These are phyloP conservation scores for Drosophila triauraria DNA, from an alignment of 1,140 invertebrate species.

Conservation along the genomic window DNA sequence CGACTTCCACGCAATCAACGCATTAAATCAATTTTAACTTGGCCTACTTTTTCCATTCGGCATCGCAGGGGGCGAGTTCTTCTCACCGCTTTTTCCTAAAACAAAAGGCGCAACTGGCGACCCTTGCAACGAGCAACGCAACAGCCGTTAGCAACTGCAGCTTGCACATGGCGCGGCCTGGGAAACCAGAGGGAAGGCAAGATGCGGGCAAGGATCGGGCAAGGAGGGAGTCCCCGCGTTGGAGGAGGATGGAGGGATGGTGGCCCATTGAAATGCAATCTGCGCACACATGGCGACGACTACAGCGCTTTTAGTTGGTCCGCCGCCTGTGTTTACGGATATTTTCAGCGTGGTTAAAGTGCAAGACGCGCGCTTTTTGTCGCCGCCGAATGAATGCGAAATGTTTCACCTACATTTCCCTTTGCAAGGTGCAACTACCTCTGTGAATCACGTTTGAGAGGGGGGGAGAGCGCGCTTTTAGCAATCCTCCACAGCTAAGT, in stretches of 20 bases:
- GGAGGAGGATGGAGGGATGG: conserved; percentile 14
- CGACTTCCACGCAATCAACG: conserved; percentile 65
- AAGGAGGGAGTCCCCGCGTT: background rate
- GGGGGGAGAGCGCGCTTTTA: background rate
- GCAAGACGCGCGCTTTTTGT: conserved; percentile 43
- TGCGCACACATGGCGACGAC: conserved; percentile 55
- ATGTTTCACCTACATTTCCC: conserved; percentile 54
- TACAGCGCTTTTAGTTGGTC: conserved; percentile 43
- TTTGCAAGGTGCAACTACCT: conserved; percentile 1
- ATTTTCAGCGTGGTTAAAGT: conserved; percentile 42
- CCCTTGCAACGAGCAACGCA: conserved; percentile 44
- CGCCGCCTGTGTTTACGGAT: conserved; percentile 19
- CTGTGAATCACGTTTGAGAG: background rate
- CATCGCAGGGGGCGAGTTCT: conserved; percentile 31
- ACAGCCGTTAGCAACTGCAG: conserved; percentile 46
- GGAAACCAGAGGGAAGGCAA: conserved; percentile 6
- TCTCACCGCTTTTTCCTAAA: conserved; percentile 26
- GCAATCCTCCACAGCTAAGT: background rate
- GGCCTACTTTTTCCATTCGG: conserved; percentile 70
- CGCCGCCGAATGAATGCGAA: conserved; percentile 48
- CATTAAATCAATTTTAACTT: conserved; percentile 84
- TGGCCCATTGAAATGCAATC: conserved; percentile 64
- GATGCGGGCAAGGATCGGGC: conserved; percentile 26
- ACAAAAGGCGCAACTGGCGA: conserved; percentile 38
- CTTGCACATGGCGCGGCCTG: conserved; percentile 60